Percentiles rank a stretch among this genome's conserved stretches.
These are phyloP conservation scores for Pavo muticus DNA, from an alignment of 2,113 vertebrate genomes.

Conservation along the genomic window DNA sequence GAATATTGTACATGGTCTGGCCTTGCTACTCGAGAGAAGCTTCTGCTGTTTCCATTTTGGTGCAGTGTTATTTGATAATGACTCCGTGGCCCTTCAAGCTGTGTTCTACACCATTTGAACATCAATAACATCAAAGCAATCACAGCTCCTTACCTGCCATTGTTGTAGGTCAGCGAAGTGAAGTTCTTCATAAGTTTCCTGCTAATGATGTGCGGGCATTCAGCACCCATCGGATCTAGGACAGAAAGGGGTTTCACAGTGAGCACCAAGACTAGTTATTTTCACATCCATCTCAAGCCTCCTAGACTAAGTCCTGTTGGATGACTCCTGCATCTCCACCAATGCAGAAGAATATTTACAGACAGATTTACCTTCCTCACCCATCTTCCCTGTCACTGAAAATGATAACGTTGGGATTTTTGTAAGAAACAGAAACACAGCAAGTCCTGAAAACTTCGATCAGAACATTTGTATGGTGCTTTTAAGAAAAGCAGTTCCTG, in stretches of 20 bases:
- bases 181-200: constrained; percentile 82
- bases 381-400: neutral
- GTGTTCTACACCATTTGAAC: neutral
- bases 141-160: constrained; percentile 72
- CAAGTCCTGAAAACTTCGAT: neutral
- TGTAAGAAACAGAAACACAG: neutral
- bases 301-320: neutral
- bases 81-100: neutral
- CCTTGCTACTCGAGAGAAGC: neutral
- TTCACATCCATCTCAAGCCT: neutral
- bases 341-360: neutral
- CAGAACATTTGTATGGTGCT: neutral
- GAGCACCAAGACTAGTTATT: neutral
- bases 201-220: constrained; percentile 76
- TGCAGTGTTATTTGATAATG: neutral
- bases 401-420: neutral
- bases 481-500: neutral
- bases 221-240: constrained; percentile 76
- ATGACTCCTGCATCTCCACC: neutral
- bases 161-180: constrained; percentile 76
- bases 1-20: neutral
- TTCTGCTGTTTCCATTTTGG: neutral
- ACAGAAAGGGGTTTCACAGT: constrained; percentile 16
- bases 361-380: neutral
- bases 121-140: neutral